These are phyloP conservation scores for Erebia aethiops DNA, from an alignment of 2,888 invertebrate species.

Conservation along the genomic window DNA sequence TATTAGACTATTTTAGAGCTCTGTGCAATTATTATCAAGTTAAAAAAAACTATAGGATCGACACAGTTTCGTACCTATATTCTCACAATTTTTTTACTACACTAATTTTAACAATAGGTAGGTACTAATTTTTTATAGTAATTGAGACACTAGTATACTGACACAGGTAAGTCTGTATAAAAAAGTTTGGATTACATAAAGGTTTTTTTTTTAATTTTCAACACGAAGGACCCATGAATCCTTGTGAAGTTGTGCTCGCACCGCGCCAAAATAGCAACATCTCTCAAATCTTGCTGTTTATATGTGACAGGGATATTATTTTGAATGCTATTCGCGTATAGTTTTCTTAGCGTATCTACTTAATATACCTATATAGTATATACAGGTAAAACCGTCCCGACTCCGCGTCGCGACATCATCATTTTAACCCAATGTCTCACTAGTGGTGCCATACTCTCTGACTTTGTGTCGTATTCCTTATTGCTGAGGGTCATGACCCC, in stretches of 20 bases:
- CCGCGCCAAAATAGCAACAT: constrained; percentile 17
- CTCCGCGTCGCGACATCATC: no score
- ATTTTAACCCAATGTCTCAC: no score
- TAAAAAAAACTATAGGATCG: no score
- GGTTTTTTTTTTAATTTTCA: neutral
- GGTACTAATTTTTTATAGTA: no score
- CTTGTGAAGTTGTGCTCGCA: constrained; percentile 13
- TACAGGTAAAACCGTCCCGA: neutral
- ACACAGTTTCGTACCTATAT: no score
- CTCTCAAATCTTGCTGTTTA: constrained; percentile 12
- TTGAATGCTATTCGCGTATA: constrained; percentile 17
- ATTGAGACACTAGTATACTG: neutral
- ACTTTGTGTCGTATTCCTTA: no score
- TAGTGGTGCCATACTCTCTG: no score
- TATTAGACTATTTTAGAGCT: no score
- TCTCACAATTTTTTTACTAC: no score
- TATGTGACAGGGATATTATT: constrained; percentile 27
- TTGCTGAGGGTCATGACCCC: no score
- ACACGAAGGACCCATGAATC: neutral
- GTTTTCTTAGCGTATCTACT: neutral
- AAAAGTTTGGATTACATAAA: neutral
- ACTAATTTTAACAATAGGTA: no score
- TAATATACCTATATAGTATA: neutral
- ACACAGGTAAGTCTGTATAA: neutral
- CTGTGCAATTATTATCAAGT: no score